Percentiles rank a stretch among this genome's conserved stretches.
phyloP scores from a whole-genome alignment of 2,113 vertebrate species.

The Ibidorhyncha struthersii region DNA sequence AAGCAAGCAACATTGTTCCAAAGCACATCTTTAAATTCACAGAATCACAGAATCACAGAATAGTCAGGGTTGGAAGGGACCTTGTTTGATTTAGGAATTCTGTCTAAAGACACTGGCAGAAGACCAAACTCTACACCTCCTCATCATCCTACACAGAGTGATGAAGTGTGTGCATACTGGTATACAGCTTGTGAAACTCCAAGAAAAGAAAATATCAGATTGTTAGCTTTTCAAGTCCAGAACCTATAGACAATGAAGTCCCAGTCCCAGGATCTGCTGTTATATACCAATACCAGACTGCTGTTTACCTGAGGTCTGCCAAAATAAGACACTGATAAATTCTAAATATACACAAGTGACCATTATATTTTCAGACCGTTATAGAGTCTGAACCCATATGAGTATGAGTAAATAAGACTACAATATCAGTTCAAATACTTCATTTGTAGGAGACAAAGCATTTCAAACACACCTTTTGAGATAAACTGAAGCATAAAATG shows the following conservation, averaged over 20 bases:
- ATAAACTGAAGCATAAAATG: not conserved
- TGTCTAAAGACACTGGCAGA: not conserved
- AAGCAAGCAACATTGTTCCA: conserved; percentile 22
- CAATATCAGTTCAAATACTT: not conserved
- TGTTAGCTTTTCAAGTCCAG: conserved; percentile 42
- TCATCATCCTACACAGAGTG: not conserved
- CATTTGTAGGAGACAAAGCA: not conserved
- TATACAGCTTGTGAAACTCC: not conserved
- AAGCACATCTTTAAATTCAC: conserved; percentile 43
- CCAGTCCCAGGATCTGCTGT: conserved; percentile 50
- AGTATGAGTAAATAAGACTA: not conserved
- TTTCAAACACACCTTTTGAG: not conserved
- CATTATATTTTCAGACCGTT: not conserved
- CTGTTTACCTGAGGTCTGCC: conserved; percentile 59
- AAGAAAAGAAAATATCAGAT: not conserved
- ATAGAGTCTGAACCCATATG: fast-evolving
- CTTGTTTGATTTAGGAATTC: not conserved
- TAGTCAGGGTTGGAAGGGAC: too few species aligned
- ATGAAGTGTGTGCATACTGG: conserved; percentile 6
- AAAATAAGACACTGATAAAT: conserved; percentile 47
- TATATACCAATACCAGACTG: conserved; percentile 71
- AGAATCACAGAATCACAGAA: too few species aligned
- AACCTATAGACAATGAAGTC: not conserved
- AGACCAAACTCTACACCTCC: conserved; percentile 32
- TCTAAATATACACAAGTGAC: not conserved